Conservation (phyloP, 2,797 vertebrate species). For the Rachycentron canadum region DNA sequence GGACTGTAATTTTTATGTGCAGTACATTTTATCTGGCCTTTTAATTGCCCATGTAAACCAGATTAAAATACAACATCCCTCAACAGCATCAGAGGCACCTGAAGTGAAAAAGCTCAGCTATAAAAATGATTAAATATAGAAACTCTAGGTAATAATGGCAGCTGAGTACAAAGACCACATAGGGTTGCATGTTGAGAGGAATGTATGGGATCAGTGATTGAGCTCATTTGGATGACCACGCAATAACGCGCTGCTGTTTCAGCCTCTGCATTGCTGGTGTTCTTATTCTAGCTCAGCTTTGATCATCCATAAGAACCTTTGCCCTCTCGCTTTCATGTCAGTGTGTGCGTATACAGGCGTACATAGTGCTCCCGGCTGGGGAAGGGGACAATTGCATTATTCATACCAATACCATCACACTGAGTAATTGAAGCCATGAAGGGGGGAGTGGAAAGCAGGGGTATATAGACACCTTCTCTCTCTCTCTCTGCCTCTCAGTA, state of each 20-base stretch:
- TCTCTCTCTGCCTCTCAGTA: conserved; percentile 36
- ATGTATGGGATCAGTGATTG: conserved; percentile 10
- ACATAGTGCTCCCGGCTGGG: conserved; percentile 21
- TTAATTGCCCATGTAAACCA: conserved; percentile 52
- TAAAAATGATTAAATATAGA: conserved; percentile 27
- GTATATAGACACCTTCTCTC: not conserved
- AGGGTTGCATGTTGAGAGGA: not conserved
- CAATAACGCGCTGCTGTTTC: conserved; percentile 14
- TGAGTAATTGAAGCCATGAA: conserved; percentile 63
- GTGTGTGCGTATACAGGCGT: not conserved
- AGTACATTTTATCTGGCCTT: conserved; percentile 26
- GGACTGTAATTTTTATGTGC: conserved; percentile 27
- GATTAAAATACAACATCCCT: conserved; percentile 44
- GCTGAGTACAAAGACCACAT: conserved; percentile 19
- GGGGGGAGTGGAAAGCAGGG: not conserved
- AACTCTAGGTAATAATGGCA: conserved; percentile 12
- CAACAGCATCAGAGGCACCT: conserved; percentile 28
- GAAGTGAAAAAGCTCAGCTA: conserved; percentile 37
- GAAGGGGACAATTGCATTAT: conserved; percentile 67
- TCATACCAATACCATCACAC: conserved; percentile 56
- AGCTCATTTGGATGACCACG: conserved; percentile 26
- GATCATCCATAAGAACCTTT: conserved; percentile 52
- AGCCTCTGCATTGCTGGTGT: conserved; percentile 13
- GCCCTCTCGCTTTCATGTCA: conserved; percentile 53
- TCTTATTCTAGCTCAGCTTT: conserved; percentile 31